These are phyloP conservation scores for Drosophila repleta DNA, from an alignment of 1,140 invertebrate genomes.

Conservation along the genomic window DNA sequence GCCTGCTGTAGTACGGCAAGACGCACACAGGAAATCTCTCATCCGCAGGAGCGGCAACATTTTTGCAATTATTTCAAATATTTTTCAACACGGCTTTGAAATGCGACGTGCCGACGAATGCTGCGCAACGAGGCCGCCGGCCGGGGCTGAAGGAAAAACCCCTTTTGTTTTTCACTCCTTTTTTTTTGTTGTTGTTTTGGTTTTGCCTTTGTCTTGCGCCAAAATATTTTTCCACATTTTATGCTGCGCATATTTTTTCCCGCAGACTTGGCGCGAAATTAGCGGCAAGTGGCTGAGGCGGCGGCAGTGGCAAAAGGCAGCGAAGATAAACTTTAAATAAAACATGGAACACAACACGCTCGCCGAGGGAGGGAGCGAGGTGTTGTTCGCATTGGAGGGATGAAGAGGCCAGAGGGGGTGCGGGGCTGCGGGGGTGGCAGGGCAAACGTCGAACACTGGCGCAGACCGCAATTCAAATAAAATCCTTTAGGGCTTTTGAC, in stretches of 20 bases:
- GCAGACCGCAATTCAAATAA: constrained; percentile 81
- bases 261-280: constrained; percentile 73
- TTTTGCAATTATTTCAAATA: constrained; percentile 82
- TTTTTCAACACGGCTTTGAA: constrained; percentile 79
- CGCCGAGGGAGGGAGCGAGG: not conserved
- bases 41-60: constrained; percentile 48
- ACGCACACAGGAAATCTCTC: constrained; percentile 12
- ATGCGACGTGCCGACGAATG: constrained; percentile 67
- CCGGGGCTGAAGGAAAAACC: constrained; percentile 16
- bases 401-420: not conserved
- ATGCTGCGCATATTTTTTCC: constrained; percentile 69
- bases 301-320: constrained; percentile 42
- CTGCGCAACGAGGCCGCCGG: not conserved
- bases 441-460: constrained; percentile 65
- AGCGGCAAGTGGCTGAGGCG: constrained; percentile 56
- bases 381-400: not conserved
- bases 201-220: constrained; percentile 51
- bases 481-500: constrained; percentile 83
- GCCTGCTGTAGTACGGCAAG: not conserved
- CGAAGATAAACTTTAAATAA: constrained; percentile 81
- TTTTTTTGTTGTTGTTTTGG: too few species aligned
- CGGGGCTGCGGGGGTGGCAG: not conserved
- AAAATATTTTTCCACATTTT: constrained; percentile 81
- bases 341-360: constrained; percentile 63
- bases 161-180: constrained; percentile 50